A percentile compares a stretch with the other conserved stretches of the same genome.
These are phyloP conservation scores for Leptosomus discolor DNA, from an alignment of 2,113 vertebrate species.

Conservation along the genomic window DNA sequence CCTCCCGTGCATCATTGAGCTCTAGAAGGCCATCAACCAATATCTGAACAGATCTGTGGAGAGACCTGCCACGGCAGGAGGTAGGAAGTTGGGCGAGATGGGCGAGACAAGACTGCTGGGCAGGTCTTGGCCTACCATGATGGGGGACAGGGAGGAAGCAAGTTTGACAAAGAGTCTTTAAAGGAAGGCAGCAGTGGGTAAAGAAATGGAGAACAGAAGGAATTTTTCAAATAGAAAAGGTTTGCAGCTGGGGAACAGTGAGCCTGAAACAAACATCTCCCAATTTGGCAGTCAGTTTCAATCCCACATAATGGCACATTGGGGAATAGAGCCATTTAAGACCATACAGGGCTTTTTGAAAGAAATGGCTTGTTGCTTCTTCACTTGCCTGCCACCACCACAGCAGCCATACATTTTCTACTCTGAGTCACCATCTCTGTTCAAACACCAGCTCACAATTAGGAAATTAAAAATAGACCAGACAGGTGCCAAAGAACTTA, in stretches of 20 bases:
- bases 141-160: background rate
- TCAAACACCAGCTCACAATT: slow-evolving; percentile 16
- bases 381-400: background rate
- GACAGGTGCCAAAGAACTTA: slow-evolving; percentile 21
- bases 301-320: background rate
- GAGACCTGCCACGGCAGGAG: background rate
- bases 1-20: background rate
- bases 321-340: background rate
- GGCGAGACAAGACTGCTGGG: background rate
- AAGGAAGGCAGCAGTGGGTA: background rate
- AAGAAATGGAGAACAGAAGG: background rate
- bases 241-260: rapidly evolving
- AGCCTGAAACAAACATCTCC: background rate
- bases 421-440: slow-evolving; percentile 19
- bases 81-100: background rate
- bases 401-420: background rate
- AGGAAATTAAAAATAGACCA: slow-evolving; percentile 60
- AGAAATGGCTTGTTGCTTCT: background rate
- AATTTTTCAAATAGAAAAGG: background rate
- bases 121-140: background rate
- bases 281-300: background rate
- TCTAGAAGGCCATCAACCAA: background rate
- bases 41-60: background rate
- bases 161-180: background rate
- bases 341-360: background rate